Evolutionary conservation across 2,888 invertebrate genomes (phyloP), one percentile per base, ranked within the genome.

Genomic region (Troides oblongomaculatus): DNA sequence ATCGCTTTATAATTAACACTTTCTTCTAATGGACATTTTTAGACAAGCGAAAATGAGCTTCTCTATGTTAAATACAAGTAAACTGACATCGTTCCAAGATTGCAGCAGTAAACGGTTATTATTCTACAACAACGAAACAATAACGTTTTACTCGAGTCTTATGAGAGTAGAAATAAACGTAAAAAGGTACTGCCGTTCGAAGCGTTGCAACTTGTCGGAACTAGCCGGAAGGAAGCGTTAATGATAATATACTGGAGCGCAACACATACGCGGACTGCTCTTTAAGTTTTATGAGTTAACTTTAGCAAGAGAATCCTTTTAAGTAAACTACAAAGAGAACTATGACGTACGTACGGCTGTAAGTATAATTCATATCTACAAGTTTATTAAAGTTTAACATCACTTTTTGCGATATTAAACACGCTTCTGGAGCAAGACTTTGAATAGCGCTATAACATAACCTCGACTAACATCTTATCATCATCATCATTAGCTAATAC

Each of bases 261-360:
- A 62, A 62, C 62, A 46, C 62, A 65, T 21, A 62, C 58, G 62
- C 39, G 65, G 21, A 53, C 25, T 69, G 56, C 64, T 69, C 64
- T 69, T 61, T 53, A 61, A 43, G 56, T 64, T 65, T 69, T 69
- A 65, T 65, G 62, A 57, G n/a, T 39, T 62, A 69, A 65, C 43
- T 69, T 69, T 57, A 61, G 69, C 65, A 66, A 50, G 65, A 62
- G 62, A 65, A 66, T 66, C 65, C 65, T 62, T 62, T 65, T 62
- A 65, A 36, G 30, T 60, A 39, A 50, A 43, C 43, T 46, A 59
- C 6, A 64, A 69, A 23, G 60, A 46, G 61, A 56, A 64, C 53
- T 43, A 14, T 58, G 23, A 21, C 17, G 23, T 59, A 59, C 59
- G 17, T 17, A 25, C 23, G 30, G 59, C 30, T 25, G 25, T 23